Evolutionary conservation across 2,113 vertebrate species (phyloP), one percentile per base, ranked within the genome.

Genomic region (Microtus pennsylvanicus): DNA sequence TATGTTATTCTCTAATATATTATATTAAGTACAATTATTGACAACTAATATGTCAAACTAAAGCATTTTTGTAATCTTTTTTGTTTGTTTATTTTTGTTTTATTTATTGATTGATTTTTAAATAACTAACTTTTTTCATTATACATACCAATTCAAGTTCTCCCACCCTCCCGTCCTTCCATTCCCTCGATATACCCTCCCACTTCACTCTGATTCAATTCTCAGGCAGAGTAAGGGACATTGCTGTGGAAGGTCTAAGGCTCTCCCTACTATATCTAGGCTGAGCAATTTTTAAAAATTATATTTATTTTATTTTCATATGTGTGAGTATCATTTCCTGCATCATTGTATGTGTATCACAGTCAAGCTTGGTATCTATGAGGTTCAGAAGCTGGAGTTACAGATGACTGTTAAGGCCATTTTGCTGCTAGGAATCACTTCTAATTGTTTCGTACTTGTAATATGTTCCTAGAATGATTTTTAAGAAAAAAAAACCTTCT

Each of bases 21-120:
- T 96, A 98, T 98, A 91, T 97, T 98, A 97, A 98, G 98, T 98
- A 98, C 98, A 98, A 98, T 97, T 98, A 97, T 98, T 98, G 97
- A 98, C 98, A 98, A 98, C 98, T 99, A 98, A 95, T 96, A 98
- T 98, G 94, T 94, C 95, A 95, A 94, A 95, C 97, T 98, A 89
- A 47, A 95, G 85, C 8, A 97, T 78, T 69, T 87, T 82, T 87
- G 74, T 96, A 93, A 96, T 61, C 90, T 98, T 97, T 65, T 28
- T 28, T 28, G 55, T 58, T 58, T 58, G 19, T 21, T 58, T 21
- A 58, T 21, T 58, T 58, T 58, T 58, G 19, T 58, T 58, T 58
- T 58, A 58, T 58, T 58, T 58, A 58, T 58, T 7, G 17, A 58
- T 19, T 58, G 17, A 58, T 92, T 97, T 97, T 67, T 30, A 4